Evolutionary conservation across 2,113 vertebrate genomes (phyloP).

Genomic region (Symphodus melops): DNA sequence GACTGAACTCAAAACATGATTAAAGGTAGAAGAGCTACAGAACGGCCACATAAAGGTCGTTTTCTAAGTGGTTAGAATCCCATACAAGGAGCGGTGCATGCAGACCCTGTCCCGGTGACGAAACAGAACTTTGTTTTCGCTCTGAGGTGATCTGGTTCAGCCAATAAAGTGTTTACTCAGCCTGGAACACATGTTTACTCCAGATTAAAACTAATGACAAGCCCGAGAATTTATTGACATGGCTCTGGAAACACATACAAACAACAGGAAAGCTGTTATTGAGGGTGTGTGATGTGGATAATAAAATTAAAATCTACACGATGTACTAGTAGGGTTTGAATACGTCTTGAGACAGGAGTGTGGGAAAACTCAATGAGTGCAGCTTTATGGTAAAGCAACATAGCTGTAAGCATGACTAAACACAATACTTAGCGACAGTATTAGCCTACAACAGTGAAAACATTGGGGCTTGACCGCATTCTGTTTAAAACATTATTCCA

Average conservation of each 20-base stretch:
- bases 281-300: not conserved
- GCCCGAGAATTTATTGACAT: constrained; percentile 51
- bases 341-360: not conserved
- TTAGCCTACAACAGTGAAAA: not conserved
- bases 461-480: not conserved
- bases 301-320: not conserved
- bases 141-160: constrained; percentile 53
- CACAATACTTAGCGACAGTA: not conserved
- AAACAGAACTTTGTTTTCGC: constrained; percentile 47
- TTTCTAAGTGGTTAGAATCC: constrained; percentile 43
- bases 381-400: not conserved
- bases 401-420: not conserved
- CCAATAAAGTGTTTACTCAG: constrained; percentile 63
- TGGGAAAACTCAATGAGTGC: not conserved
- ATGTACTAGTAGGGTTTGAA: not conserved
- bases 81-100: constrained; percentile 57
- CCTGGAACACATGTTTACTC: constrained; percentile 66
- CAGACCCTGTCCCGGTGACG: constrained; percentile 6
- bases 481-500: too few species aligned
- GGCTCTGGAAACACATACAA: constrained; percentile 51
- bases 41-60: not conserved
- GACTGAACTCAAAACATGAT: not conserved
- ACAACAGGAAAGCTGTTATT: constrained; percentile 27
- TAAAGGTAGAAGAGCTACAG: not conserved
- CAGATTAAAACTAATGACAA: constrained; percentile 65